Evolutionary conservation across 2,888 invertebrate genomes (phyloP), one percentile per base, ranked within the genome.

Genomic region (Uropetala carovei): DNA sequence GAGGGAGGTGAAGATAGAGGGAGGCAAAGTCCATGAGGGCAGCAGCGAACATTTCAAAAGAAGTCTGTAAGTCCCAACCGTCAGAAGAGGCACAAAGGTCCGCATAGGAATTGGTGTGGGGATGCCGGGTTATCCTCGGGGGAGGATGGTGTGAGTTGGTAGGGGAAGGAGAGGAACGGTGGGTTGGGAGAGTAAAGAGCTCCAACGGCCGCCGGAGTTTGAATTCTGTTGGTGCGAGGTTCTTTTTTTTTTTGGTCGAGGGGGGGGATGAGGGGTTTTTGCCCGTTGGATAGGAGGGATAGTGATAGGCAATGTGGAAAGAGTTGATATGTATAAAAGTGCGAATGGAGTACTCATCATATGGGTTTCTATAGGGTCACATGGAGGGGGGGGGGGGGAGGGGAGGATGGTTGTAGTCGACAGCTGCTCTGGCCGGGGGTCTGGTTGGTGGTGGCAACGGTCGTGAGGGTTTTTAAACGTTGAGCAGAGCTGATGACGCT

Each of bases 51-150:
- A 27, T 75, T 75, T 75, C 22, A 27, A 75, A 75, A 27, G 68
- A 27, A 75, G 75, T 75, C 75, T 75, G 22, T 75, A 75, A 75
- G 75, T 75, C 75, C 27, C 75, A 27, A 75, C 75, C 75, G 75
- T 75, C 27, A 27, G 9, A 0, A 1, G 1, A 5, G 75, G 68
- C 75, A 75, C 75, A 75, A 75, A 75, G 22, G 75, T 75, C 68
- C 22, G 68, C 68, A 43, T 43, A 1, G 5, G 43, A 3, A 43
- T n/a, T 43, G 22, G 68, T 68, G 68, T 68, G 68, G 68, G 68
- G n/a, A 68, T 10, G 18, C 68, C 22, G n/a, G 68, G 68, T 11
- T 68, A n/a, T 11, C 22, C n/a, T 0, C 9, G 18, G 22, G 68
- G 68, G 75, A 27, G 10, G 27, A 75, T 18, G 75, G 75, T n/a